Evolutionary conservation across 2,888 invertebrate genomes (phyloP).

Genomic region (Saturnia japonica): DNA sequence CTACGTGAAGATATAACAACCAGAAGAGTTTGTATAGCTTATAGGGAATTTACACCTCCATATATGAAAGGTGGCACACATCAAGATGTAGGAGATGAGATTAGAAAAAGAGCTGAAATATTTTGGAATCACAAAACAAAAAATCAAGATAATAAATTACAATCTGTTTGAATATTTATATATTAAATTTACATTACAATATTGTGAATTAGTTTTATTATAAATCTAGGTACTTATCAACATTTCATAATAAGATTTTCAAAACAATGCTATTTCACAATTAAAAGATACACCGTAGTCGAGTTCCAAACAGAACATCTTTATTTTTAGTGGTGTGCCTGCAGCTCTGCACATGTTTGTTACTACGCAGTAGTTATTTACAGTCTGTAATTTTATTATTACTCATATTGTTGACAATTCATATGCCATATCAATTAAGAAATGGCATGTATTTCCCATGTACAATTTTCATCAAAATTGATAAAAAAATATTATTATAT

Average conservation of each 20-base stretch:
- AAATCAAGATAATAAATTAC: slow-evolving; percentile 7
- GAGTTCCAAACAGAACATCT: too few species aligned
- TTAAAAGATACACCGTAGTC: too few species aligned
- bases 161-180: neutral
- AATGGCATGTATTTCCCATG: too few species aligned
- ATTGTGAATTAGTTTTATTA: neutral
- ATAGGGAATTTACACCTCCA: slow-evolving; percentile 94
- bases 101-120: slow-evolving; percentile 80
- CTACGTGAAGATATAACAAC: slow-evolving; percentile 89
- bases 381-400: too few species aligned
- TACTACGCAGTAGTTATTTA: too few species aligned
- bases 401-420: too few species aligned
- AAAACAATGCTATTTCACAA: too few species aligned
- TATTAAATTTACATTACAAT: slow-evolving; percentile 12
- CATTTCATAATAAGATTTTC: neutral
- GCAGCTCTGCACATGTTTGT: too few species aligned
- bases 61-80: slow-evolving; percentile 85
- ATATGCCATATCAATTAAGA: too few species aligned
- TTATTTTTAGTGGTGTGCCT: too few species aligned
- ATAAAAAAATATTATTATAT: too few species aligned
- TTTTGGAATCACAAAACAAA: slow-evolving; percentile 76
- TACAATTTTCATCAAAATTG: too few species aligned
- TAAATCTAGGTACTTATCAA: neutral
- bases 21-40: slow-evolving; percentile 95
- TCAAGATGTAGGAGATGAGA: slow-evolving; percentile 78